Percentiles rank a stretch among this genome's conserved stretches.
phyloP scores from a whole-genome alignment of 2,113 vertebrate genomes.

The Oxyruncus cristatus region DNA sequence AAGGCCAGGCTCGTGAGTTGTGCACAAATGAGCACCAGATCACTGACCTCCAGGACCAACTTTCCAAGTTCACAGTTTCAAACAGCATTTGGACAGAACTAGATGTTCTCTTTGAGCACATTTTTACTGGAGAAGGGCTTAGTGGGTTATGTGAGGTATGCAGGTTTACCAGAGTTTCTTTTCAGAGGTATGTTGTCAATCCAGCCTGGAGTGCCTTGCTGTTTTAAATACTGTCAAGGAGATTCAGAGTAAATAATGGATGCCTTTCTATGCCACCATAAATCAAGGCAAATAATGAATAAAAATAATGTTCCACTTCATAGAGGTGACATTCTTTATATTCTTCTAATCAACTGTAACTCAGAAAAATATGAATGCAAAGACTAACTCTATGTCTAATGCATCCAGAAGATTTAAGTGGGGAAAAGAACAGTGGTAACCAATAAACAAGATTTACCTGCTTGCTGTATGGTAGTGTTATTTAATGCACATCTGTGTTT shows the following conservation, averaged over 20 bases:
- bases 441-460: conserved; percentile 38
- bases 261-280: background rate
- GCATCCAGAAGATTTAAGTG: background rate
- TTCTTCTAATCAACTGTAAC: background rate
- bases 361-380: background rate
- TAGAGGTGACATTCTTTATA: background rate
- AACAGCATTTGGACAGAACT: background rate
- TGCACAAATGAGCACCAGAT: background rate
- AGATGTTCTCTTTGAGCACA: background rate
- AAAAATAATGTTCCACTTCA: conserved; percentile 2
- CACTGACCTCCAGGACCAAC: background rate
- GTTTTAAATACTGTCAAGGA: background rate
- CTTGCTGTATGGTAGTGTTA: background rate
- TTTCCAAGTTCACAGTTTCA: background rate
- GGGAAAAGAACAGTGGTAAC: background rate
- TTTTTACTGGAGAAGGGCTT: background rate
- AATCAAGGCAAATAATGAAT: conserved; percentile 9
- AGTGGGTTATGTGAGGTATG: background rate
- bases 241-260: background rate
- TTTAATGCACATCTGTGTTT: background rate
- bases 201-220: background rate
- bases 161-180: background rate
- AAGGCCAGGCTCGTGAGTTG: background rate
- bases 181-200: background rate
- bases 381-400: background rate